Percentiles rank a stretch among this genome's conserved stretches.
Conservation (phyloP, 2,888 invertebrate genomes). For the Drosophila mimica region DNA sequence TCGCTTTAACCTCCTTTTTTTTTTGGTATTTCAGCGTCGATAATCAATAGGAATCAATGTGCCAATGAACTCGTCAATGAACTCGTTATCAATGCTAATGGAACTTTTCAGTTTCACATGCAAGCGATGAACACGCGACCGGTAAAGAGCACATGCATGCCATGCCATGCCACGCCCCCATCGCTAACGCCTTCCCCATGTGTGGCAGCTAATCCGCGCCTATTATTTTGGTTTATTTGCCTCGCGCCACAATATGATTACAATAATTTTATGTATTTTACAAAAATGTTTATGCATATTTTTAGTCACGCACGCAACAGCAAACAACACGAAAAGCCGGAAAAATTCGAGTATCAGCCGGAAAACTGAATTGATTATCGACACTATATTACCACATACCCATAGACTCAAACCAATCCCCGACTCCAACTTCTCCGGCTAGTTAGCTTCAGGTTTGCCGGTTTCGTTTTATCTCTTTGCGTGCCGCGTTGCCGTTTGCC, state of each 20-base stretch:
- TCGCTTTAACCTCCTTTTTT: constrained; percentile 13
- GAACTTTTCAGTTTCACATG: constrained; percentile 37
- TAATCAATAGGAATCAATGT: constrained; percentile 71
- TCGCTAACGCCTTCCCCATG: neutral
- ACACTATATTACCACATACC: constrained; percentile 21
- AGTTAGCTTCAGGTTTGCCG: constrained; percentile 28
- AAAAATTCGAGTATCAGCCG: constrained; percentile 48
- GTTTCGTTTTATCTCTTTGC: constrained; percentile 67
- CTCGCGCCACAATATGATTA: constrained; percentile 60
- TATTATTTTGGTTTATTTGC: constrained; percentile 25
- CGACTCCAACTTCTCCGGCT: neutral
- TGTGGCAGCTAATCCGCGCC: constrained; percentile 29
- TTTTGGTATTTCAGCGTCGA: constrained; percentile 24
- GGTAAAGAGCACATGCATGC: constrained; percentile 19
- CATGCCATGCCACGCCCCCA: constrained; percentile 30
- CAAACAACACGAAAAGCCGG: constrained; percentile 13
- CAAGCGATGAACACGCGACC: constrained; percentile 47
- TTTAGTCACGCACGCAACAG: constrained; percentile 68
- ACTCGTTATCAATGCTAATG: constrained; percentile 74
- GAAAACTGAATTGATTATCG: constrained; percentile 79
- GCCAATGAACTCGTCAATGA: constrained; percentile 77
- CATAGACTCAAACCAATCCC: neutral
- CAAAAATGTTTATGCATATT: constrained; percentile 53
- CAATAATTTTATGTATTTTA: constrained; percentile 64
- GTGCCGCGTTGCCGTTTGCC: constrained; percentile 64